Base-by-base conservation (phyloP, 30 jellyfish, hydroid and myxozoan species). In the Cassiopea xamachana region DNA sequence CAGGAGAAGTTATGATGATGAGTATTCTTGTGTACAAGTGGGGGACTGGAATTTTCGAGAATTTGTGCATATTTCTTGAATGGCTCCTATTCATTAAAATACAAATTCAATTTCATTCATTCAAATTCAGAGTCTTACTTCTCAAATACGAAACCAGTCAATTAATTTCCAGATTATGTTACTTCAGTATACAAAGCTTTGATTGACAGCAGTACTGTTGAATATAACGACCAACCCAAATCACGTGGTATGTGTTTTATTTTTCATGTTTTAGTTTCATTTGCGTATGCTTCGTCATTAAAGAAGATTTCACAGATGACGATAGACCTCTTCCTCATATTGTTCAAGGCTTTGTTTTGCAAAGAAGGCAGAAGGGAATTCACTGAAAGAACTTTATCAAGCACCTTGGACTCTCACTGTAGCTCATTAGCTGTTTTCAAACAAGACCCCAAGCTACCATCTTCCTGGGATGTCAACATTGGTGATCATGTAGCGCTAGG, bases 321-420 rank as follows among this genome's bases (percentile, higher is more conserved):
- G 12, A 6, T 50, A 8, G 70, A 73, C 71, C 79, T 87, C n/a
- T 79, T 87, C 50, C 88, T 87, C 13, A 44, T 48, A 7, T 50
- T 87, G 3, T 47, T 76, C 87, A 78, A 58, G 13, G 47, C 84
- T 16, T 6, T 87, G 6, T 67, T 76, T 44, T 67, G 94, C 77
- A 60, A 89, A 62, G 94, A 87, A 44, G 83, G 83, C 68, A 79
- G 78, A 77, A 48, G 88, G 64, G 39, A 60, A 48, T 12, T 60
- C 16, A 47, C 55, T 13, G 72, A 50, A 69, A 77, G 62, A 67
- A 17, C 89, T 77, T 12, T 47, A 6, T 69, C 83, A 44, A 47
- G 47, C 10, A 27, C 49, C 10, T 84, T 87, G 68, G 94, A 87
- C 49, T 2, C 84, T 14, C 82, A 72, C 19, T 49, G 85, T 39